Percentiles rank a stretch among this genome's conserved stretches.
These are phyloP conservation scores for Campoletis raptor DNA, from an alignment of 2,888 invertebrate genomes.

Conservation along the genomic window DNA sequence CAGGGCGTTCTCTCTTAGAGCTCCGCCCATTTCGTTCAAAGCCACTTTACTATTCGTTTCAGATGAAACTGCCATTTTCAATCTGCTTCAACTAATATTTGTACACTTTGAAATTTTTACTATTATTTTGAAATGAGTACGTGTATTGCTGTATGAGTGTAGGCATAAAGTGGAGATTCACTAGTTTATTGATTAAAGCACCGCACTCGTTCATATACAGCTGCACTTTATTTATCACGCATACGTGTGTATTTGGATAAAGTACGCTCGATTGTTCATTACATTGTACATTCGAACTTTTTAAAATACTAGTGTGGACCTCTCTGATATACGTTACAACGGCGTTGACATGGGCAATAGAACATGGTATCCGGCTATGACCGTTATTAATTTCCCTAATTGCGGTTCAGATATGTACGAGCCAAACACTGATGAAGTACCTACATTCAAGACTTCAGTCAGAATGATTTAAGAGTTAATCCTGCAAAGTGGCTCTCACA, in stretches of 20 bases:
- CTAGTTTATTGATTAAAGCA: constrained; percentile 15
- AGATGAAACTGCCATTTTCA: constrained; percentile 32
- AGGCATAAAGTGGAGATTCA: not conserved
- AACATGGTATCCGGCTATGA: constrained; percentile 50
- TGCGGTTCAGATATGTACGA: constrained; percentile 13
- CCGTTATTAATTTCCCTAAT: constrained; percentile 69
- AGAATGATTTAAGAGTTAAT: constrained; percentile 71
- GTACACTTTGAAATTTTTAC: not conserved
- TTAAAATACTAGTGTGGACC: constrained; percentile 30
- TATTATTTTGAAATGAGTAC: not conserved
- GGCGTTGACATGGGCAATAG: constrained; percentile 44
- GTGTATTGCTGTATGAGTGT: not conserved
- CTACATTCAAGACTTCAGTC: constrained; percentile 28
- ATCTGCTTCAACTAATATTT: not conserved
- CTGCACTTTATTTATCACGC: constrained; percentile 1
- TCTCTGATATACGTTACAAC: not conserved
- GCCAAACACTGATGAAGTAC: not conserved
- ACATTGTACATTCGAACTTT: constrained; percentile 37
- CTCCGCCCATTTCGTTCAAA: constrained; percentile 33
- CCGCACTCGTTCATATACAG: constrained; percentile 2
- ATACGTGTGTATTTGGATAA: not conserved
- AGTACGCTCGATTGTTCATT: constrained; percentile 50
- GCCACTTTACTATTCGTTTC: constrained; percentile 18
- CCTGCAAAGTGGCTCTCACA: constrained; percentile 59
- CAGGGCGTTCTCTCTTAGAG: constrained; percentile 6